phyloP scores from a whole-genome alignment of 2,113 vertebrate genomes.

The Peucedramus taeniatus region DNA sequence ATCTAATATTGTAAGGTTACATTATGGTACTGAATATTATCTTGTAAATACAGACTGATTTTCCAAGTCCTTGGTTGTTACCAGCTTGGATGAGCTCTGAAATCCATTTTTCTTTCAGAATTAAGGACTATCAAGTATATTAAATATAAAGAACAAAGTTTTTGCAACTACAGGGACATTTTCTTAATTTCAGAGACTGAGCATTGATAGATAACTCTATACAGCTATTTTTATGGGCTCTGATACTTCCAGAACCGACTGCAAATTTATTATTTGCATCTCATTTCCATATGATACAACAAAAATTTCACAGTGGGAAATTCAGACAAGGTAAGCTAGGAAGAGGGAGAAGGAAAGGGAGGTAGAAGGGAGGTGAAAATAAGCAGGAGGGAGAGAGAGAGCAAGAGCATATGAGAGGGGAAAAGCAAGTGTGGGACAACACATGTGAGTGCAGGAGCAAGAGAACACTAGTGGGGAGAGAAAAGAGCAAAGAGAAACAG shows the following conservation, averaged over 20 bases:
- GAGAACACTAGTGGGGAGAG: fast-evolving
- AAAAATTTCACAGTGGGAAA: neutral
- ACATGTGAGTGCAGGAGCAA: fast-evolving
- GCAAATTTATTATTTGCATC: neutral
- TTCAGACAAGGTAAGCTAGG: neutral
- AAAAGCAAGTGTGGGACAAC: neutral
- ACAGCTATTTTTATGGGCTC: neutral
- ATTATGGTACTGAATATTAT: neutral
- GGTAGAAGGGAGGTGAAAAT: neutral
- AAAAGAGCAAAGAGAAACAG: neutral
- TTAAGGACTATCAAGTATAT: neutral
- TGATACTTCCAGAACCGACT: neutral
- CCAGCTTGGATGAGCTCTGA: neutral
- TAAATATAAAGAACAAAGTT: neutral
- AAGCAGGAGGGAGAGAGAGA: neutral
- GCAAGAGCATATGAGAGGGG: neutral
- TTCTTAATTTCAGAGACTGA: neutral
- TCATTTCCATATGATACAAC: neutral
- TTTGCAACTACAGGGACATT: neutral
- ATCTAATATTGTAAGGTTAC: neutral
- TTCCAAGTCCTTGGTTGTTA: neutral
- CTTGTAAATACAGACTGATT: neutral
- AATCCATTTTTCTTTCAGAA: neutral
- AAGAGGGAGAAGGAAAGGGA: neutral
- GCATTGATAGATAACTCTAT: neutral